These are phyloP conservation scores for Lasiurus borealis DNA, from an alignment of 2,113 vertebrate genomes.

Conservation along the genomic window DNA sequence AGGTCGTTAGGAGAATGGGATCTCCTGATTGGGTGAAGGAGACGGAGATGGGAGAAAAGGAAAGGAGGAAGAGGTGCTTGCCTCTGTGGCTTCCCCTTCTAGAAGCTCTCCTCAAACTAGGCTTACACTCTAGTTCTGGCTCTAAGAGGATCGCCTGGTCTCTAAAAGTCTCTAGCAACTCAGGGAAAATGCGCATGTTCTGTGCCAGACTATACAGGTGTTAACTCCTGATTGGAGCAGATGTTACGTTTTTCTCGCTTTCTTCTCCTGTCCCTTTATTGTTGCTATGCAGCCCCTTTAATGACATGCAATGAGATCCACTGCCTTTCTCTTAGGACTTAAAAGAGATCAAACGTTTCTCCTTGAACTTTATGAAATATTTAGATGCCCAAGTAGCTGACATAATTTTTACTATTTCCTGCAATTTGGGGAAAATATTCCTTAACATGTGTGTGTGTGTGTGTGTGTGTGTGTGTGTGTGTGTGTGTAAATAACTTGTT, in stretches of 20 bases:
- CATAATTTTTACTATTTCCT: background rate
- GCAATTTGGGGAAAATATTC: background rate
- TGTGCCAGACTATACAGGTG: fast-evolving
- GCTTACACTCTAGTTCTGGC: background rate
- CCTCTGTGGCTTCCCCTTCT: background rate
- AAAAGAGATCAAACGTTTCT: background rate
- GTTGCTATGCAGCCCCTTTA: background rate
- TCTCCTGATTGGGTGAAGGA: background rate
- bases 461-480: background rate
- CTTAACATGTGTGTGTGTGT: background rate
- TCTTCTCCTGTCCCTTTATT: background rate
- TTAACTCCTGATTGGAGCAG: background rate
- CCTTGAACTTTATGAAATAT: background rate
- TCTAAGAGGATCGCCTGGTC: fast-evolving
- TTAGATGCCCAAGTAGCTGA: background rate
- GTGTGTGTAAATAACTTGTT: background rate
- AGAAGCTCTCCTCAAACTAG: background rate
- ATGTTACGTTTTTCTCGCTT: background rate
- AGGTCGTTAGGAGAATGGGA: background rate
- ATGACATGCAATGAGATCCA: background rate
- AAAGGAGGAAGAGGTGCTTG: background rate
- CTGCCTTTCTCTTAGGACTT: background rate
- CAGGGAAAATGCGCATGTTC: background rate
- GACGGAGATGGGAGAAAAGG: background rate
- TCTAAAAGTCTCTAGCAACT: background rate